These are phyloP conservation scores for Babyrousa celebensis DNA, from an alignment of 2,797 vertebrate genomes.

Conservation along the genomic window DNA sequence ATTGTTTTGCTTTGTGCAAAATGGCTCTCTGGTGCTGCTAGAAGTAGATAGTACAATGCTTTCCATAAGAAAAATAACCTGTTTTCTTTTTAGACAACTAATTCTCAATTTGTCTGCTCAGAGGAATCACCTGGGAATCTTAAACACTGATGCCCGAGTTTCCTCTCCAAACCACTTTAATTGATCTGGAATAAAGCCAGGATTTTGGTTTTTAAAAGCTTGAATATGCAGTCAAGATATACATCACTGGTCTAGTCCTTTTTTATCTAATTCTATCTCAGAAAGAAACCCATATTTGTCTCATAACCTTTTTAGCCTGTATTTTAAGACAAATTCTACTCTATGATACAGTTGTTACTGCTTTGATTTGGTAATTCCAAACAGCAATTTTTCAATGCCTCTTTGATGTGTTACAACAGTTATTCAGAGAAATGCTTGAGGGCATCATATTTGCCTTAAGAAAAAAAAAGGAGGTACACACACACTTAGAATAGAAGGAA, in stretches of 20 bases:
- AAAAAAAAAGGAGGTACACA: background rate
- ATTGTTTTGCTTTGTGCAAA: slow-evolving; percentile 38
- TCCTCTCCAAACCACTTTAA: slow-evolving; percentile 34
- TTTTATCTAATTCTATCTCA: background rate
- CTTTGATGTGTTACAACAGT: slow-evolving; percentile 58
- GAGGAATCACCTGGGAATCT: background rate
- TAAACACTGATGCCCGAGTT: background rate
- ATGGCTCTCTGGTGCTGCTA: background rate
- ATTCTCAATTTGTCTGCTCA: slow-evolving; percentile 51
- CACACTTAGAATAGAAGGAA: background rate
- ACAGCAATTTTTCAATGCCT: slow-evolving; percentile 50
- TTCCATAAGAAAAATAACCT: slow-evolving; percentile 42
- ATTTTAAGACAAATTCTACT: slow-evolving; percentile 57
- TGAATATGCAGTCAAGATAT: background rate
- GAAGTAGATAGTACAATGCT: background rate
- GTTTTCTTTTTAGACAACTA: slow-evolving; percentile 31
- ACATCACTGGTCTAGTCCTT: background rate
- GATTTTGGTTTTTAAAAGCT: slow-evolving; percentile 26
- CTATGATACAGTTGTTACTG: background rate
- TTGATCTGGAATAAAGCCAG: background rate
- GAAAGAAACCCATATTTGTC: background rate
- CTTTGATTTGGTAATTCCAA: slow-evolving; percentile 68
- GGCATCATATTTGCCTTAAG: slow-evolving; percentile 5
- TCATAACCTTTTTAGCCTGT: background rate
- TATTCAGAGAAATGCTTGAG: slow-evolving; percentile 67